Conservation (phyloP, 2,888 invertebrate genomes). For the Caenorhabditis parvicauda region DNA sequence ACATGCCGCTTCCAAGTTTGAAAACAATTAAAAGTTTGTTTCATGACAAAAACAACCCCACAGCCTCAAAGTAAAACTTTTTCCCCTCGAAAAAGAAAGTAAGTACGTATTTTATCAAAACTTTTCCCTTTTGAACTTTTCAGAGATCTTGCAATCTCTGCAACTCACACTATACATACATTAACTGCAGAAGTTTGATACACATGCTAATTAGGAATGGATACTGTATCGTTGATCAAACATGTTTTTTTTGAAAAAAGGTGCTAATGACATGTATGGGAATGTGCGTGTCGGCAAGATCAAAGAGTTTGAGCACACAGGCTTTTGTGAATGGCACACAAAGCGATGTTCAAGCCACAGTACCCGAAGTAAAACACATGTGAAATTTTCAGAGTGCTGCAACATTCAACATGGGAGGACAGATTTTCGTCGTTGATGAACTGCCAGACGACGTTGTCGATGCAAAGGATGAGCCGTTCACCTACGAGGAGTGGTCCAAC, state of each 20-base stretch:
- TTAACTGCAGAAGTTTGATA: too few species aligned
- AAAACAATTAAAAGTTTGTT: too few species aligned
- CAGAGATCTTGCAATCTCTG: too few species aligned
- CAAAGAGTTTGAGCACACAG: not conserved
- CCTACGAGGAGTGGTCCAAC: slow-evolving; percentile 43
- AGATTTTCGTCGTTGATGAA: slow-evolving; percentile 83
- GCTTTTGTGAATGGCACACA: not conserved
- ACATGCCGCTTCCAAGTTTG: too few species aligned
- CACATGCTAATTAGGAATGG: too few species aligned
- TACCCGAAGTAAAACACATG: not conserved
- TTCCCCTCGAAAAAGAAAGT: not conserved
- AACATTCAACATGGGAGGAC: slow-evolving; percentile 90
- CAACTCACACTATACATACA: too few species aligned
- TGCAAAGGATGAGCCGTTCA: slow-evolving; percentile 46
- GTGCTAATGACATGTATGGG: not conserved
- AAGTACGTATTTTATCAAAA: not conserved
- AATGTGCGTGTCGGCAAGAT: not conserved
- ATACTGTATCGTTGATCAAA: too few species aligned
- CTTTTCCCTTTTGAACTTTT: too few species aligned
- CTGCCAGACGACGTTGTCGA: slow-evolving; percentile 50
- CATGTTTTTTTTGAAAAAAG: not conserved
- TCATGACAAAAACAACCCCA: not conserved
- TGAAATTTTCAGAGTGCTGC: slow-evolving; percentile 77
- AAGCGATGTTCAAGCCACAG: not conserved
- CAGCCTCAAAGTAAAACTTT: not conserved